Evolutionary conservation across 2,888 invertebrate species (phyloP), one percentile per base, ranked within the genome.

Genomic region (Acanthoscelides obtectus): DNA sequence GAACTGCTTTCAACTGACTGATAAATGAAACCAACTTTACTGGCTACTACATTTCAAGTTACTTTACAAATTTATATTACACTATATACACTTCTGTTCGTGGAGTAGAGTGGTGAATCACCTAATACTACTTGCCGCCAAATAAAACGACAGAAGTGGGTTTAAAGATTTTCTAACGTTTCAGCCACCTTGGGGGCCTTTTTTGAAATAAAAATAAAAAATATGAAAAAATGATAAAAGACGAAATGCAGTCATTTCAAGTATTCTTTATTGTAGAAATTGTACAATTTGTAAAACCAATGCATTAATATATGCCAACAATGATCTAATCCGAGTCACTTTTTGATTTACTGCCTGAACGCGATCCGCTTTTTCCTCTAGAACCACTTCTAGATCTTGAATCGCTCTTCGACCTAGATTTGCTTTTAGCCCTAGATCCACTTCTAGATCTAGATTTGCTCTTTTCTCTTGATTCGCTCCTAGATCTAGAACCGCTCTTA

Each of bases 401-500:
- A 20, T 65, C 45, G 3, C 80, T 81, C 66, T 79, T 78, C 0
- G 87, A 86, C 73, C 80, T 79, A 12, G 45, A 45, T 17, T 45
- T 45, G 73, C 82, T 82, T 27, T 72, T 79, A 5, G 81, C 80
- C 68, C 80, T 87, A 1, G 86, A 83, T 22, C 79, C 76, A 0
- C 85, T 84, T 69, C 83, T 78, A 0, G 87, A 86, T 74, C 80
- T 79, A 12, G 45, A 45, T 12, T 17, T 17, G 73, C 82, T 82
- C 25, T 71, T 79, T 4, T 81, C 80, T 68, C 80, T 87, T 22
- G 81, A 80, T 70, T 80, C 75, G 3, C 64, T 64, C 70, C 80
- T 75, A 3, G 84, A 83, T 63, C 80, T 78, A 6, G 85, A 85
- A 65, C 4, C 84, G 70, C 81, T 81, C n/a, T 80, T 72, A 0